phyloP scores from a whole-genome alignment of 2,797 vertebrate genomes.

The Tympanoctomys barrerae region DNA sequence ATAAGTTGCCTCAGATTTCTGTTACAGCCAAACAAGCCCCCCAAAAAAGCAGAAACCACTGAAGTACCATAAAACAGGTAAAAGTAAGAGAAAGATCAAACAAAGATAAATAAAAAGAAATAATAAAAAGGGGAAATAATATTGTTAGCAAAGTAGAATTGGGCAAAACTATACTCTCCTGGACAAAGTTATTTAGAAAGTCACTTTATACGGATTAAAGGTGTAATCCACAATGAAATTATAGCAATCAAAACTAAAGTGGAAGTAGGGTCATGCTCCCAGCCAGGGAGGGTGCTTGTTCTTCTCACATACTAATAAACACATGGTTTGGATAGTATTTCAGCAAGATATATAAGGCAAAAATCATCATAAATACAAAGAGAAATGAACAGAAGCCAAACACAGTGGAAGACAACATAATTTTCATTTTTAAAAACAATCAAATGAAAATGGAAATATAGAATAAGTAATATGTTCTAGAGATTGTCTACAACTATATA shows the following conservation, averaged over 20 bases:
- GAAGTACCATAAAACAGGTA: conserved; percentile 11
- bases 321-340: not conserved
- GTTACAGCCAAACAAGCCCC: not conserved
- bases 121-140: not conserved
- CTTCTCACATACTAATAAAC: not conserved
- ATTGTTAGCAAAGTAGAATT: conserved; percentile 24
- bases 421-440: conserved; percentile 52
- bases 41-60: not conserved
- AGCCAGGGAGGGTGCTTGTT: not conserved
- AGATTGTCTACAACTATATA: not conserved
- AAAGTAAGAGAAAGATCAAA: conserved; percentile 26
- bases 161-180: conserved; percentile 9
- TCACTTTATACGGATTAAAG: conserved; percentile 31
- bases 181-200: not conserved
- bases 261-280: not conserved
- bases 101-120: conserved; percentile 39
- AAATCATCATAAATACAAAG: conserved; percentile 31
- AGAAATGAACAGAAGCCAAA: conserved; percentile 51
- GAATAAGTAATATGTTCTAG: conserved; percentile 46
- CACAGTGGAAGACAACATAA: not conserved
- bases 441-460: conserved; percentile 55
- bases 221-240: not conserved
- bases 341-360: conserved; percentile 28
- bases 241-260: not conserved
- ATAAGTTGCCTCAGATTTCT: conserved; percentile 15